Base-by-base conservation (phyloP, 2,888 invertebrate species). In the Leucophenga montana region DNA sequence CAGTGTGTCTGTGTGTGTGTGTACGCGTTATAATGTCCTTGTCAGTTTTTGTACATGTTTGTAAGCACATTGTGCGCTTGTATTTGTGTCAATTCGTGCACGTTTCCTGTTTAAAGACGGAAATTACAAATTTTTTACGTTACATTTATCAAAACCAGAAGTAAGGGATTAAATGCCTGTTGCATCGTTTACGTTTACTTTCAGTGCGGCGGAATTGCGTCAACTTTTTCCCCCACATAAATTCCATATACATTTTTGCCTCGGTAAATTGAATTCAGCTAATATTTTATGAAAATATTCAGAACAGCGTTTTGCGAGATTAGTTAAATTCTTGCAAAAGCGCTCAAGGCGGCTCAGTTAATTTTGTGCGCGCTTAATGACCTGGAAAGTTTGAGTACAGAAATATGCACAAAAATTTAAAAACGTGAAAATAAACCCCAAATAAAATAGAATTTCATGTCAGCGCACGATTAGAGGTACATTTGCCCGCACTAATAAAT, bases 181-280 rank as follows among this genome's bases (percentile, higher is more conserved):
- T 48, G 66, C 16, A 16, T 39, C 61, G 16, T 18, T 22, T 64
- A 27, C 20, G 46, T 46, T 20, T 16, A 62, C 46, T 14, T 46
- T 2, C 8, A 46, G n/a, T 1, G 11, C 16, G 14, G 3, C 16
- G n/a, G 50, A 50, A n/a, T 16, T 50, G 1, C 16, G 11, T 39
- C 4, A 11, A 39, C 3, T 39, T 39, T 39, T 39, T 39, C 39
- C 11, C 39, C 8, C 8, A 5, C 11, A 11, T 11, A 50, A 50
- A 50, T 69, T 73, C 67, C 74, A 73, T 76, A 77, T 79, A 74
- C 77, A 82, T 82, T 79, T 80, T 70, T 73, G 76, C 48, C 69
- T 53, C 73, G 67, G 71, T 72, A 79, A 82, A 82, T 82, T 82
- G 79, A 77, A 83, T 83, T 82, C 80, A 68, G 22, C 46, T n/a